A percentile compares a stretch with the other conserved stretches of the same genome.
Conservation (phyloP, 2,113 vertebrate species). For the Murina feae region DNA sequence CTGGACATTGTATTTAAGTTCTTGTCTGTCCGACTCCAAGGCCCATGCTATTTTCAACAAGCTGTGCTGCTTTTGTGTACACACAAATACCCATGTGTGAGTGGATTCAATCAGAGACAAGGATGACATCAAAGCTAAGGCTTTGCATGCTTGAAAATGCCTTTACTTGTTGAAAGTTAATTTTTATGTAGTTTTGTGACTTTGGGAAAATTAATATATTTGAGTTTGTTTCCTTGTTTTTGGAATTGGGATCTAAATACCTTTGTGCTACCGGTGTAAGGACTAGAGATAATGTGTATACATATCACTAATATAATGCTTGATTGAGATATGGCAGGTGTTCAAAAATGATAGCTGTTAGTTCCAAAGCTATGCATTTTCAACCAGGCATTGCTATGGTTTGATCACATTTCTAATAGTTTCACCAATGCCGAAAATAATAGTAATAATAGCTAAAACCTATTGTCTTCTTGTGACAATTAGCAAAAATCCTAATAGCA, state of each 20-base stretch:
- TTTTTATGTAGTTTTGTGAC: neutral
- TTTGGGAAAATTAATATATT: neutral
- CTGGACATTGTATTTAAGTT: neutral
- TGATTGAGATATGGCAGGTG: neutral
- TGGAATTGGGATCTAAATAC: neutral
- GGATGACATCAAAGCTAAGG: neutral
- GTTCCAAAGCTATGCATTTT: neutral
- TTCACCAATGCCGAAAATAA: neutral
- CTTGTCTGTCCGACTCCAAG: neutral
- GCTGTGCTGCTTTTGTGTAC: neutral
- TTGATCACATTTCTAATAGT: neutral
- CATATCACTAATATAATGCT: neutral
- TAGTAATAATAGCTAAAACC: neutral
- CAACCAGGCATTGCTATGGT: neutral
- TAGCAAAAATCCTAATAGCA: too few species aligned
- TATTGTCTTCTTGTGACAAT: neutral
- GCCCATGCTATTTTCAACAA: neutral
- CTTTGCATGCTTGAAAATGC: neutral
- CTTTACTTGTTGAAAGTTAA: neutral
- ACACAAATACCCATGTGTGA: neutral
- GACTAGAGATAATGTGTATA: neutral
- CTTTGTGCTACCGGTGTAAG: neutral
- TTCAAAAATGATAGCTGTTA: neutral
- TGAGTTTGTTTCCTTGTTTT: slow-evolving; percentile 5
- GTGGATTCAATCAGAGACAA: neutral